Evolutionary conservation across 2,888 invertebrate species (phyloP), one percentile per base, ranked within the genome.

Genomic region (Diaphora mendica): DNA sequence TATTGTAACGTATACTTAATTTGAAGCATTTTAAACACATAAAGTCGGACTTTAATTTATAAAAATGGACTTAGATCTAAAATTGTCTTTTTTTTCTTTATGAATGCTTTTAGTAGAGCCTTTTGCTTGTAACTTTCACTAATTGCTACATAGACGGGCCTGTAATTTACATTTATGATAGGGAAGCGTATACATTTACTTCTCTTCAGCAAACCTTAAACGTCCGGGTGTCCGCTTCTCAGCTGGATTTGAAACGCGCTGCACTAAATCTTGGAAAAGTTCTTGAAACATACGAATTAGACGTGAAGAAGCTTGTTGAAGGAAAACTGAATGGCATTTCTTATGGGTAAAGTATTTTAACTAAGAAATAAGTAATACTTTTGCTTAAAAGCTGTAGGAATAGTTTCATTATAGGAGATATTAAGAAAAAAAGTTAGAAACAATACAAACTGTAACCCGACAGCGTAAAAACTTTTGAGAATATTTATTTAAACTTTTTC

Each of bases 321-420:
- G 68, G 68, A 55, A 68, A 68, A 55, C 7, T 68, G n/a, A 68
- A 68, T 35, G 68, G 68, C 2, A n/a, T 68, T 68, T 51, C 68
- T 68, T 68, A 35, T 55, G 55, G 68, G 68, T 68, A 68, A 55
- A 5, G 33, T 13, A 30, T 33, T n/a, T n/a, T 51, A 35, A 51
- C n/a, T 55, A 59, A 62, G 2, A n/a, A 55, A 9, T 55, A 4
- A n/a, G 55, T 55, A 13, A n/a, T 55, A n/a, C 23, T 11, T 55
- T 1, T 3, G 55, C 2, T n/a, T 55, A 3, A 55, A 55, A n/a
- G 9, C 23, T n/a, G n/a, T n/a, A 55, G 4, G 0, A n/a, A 55
- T 55, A 13, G 9, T 11, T 23, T 51, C 2, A 23, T 55, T 55
- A n/a, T 23, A 55, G 9, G n/a, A n/a, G 23, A n/a, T 23, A 39